Percentiles rank a stretch among this genome's conserved stretches.
phyloP scores from a whole-genome alignment of 1,140 invertebrate species.

The Apis dorsata region DNA sequence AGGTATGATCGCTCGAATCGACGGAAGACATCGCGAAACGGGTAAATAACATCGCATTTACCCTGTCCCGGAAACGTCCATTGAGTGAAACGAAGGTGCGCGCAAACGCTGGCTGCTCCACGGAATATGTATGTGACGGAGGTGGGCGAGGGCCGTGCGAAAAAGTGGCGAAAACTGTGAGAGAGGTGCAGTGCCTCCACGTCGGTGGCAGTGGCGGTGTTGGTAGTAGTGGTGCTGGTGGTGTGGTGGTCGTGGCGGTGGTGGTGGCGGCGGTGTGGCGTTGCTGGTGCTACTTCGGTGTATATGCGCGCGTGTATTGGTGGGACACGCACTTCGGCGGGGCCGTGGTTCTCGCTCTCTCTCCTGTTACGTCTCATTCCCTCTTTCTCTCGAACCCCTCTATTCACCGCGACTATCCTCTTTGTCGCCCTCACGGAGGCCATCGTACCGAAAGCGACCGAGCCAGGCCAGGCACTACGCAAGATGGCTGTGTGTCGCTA shows the following conservation, averaged over 20 bases:
- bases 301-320: slow-evolving; percentile 45
- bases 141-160: slow-evolving; percentile 47
- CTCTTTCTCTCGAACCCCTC: slow-evolving; percentile 34
- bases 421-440: slow-evolving; percentile 58
- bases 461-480: slow-evolving; percentile 65
- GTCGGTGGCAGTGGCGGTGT: slow-evolving; percentile 49
- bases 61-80: not conserved
- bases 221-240: slow-evolving; percentile 28
- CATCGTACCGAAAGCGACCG: slow-evolving; percentile 66
- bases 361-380: slow-evolving; percentile 26
- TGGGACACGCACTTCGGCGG: slow-evolving; percentile 55
- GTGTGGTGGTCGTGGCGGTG: slow-evolving; percentile 26
- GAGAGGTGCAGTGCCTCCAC: slow-evolving; percentile 44
- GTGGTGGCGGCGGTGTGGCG: slow-evolving; percentile 29
- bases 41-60: slow-evolving; percentile 43
- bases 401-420: slow-evolving; percentile 46
- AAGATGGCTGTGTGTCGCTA: slow-evolving; percentile 73
- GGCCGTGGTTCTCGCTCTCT: slow-evolving; percentile 40
- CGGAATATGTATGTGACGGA: slow-evolving; percentile 53
- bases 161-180: slow-evolving; percentile 63
- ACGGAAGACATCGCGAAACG: slow-evolving; percentile 7
- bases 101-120: slow-evolving; percentile 31
- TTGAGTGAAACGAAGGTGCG: slow-evolving; percentile 9
- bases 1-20: slow-evolving; percentile 14
- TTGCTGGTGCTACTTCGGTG: slow-evolving; percentile 56